phyloP scores from a whole-genome alignment of 2,888 invertebrate genomes.

The Apocheima hispidaria region DNA sequence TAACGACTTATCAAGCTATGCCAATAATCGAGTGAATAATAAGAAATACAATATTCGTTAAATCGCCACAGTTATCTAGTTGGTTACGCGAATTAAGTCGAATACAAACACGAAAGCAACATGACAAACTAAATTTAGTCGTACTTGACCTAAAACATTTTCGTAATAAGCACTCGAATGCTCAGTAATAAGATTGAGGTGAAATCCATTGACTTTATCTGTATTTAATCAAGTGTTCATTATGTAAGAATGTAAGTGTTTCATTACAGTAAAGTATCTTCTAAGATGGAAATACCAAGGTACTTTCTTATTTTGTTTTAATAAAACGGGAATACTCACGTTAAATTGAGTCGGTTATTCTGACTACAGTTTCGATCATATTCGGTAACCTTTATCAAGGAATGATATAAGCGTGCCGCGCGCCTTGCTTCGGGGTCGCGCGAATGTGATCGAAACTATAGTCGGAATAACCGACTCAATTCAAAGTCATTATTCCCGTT shows the following conservation, averaged over 20 bases:
- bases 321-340: too few relatives aligned
- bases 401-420: too few relatives aligned
- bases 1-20: not conserved
- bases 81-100: constrained; percentile 9
- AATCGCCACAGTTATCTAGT: not conserved
- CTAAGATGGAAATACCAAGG: too few relatives aligned
- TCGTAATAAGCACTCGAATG: constrained; percentile 20
- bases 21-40: not conserved
- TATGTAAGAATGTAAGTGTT: constrained; percentile 17
- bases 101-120: constrained; percentile 17
- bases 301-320: too few relatives aligned
- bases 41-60: not conserved
- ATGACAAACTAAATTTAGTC: constrained; percentile 4
- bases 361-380: too few relatives aligned
- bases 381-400: too few relatives aligned
- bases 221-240: constrained; percentile 25
- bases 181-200: constrained; percentile 22
- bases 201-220: constrained; percentile 22
- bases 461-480: too few relatives aligned
- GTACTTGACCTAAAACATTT: constrained; percentile 27
- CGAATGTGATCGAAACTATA: too few relatives aligned
- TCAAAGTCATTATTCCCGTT: too few relatives aligned
- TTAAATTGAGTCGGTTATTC: too few relatives aligned
- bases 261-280: not conserved
- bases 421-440: too few relatives aligned